Conservation (phyloP, 2,797 vertebrate genomes). For the Linurgus olivaceus region DNA sequence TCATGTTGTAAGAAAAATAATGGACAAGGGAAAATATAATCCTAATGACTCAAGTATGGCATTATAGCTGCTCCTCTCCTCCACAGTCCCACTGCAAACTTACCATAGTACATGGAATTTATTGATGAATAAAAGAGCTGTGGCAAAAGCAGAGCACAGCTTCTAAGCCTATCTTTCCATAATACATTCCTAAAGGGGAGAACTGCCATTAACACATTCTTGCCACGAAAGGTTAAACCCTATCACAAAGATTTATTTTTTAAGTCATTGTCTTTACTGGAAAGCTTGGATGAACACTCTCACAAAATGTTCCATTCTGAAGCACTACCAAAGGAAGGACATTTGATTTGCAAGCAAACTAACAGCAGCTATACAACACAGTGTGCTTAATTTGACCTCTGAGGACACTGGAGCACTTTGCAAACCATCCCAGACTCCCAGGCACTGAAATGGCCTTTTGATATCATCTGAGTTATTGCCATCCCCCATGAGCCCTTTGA, state of each 20-base stretch:
- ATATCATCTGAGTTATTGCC: conserved; percentile 43
- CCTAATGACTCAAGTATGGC: neutral
- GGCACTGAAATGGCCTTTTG: neutral
- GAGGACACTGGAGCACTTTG: conserved; percentile 9
- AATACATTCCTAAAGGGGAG: neutral
- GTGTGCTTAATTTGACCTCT: conserved; percentile 26
- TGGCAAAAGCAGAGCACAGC: neutral
- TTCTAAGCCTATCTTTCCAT: neutral
- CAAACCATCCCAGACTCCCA: conserved; percentile 1
- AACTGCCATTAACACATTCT: neutral
- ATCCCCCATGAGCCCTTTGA: conserved; percentile 9
- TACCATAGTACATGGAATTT: neutral
- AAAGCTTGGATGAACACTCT: neutral
- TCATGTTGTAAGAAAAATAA: neutral
- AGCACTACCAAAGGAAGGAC: neutral
- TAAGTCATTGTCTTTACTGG: neutral
- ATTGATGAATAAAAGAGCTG: neutral
- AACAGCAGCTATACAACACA: neutral
- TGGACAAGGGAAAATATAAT: neutral
- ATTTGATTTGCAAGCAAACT: conserved; percentile 36
- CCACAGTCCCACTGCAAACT: neutral
- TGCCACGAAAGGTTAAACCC: neutral
- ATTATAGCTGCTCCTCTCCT: neutral
- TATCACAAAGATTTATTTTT: neutral
- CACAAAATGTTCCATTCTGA: neutral